Evolutionary conservation across 2,113 vertebrate species (phyloP).

Genomic region (Megalops atlanticus): DNA sequence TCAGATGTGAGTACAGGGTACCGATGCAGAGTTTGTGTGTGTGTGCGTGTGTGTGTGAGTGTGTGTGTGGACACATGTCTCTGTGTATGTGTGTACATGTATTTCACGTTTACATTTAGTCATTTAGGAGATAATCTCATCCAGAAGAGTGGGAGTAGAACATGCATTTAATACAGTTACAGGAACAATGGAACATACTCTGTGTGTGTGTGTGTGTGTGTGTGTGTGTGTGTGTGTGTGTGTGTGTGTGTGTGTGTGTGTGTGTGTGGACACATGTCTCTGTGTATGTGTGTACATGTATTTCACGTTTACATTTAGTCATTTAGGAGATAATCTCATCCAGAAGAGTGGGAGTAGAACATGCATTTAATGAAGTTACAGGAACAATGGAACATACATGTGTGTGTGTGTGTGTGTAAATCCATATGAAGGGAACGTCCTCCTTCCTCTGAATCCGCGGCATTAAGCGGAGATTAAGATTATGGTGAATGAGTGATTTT

Average conservation of each 20-base stretch:
- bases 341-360: no score
- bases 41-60: background rate
- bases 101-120: no score
- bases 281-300: no score
- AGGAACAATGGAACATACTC: no score
- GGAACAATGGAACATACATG: no score
- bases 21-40: background rate
- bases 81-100: no score
- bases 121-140: no score
- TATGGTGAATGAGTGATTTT: slow-evolving; percentile 28
- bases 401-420: background rate
- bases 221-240: background rate
- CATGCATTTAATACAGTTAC: no score
- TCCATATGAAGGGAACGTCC: slow-evolving; percentile 7
- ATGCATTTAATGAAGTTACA: no score
- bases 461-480: slow-evolving; percentile 3
- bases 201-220: background rate
- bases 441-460: background rate
- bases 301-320: no score
- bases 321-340: no score
- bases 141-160: no score
- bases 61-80: background rate
- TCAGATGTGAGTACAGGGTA: slow-evolving; percentile 84
- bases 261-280: background rate
- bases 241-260: background rate